Percentiles rank a stretch among this genome's conserved stretches.
Evolutionary conservation across 2,797 vertebrate genomes (phyloP).

Genomic region (Pipistrellus kuhlii): DNA sequence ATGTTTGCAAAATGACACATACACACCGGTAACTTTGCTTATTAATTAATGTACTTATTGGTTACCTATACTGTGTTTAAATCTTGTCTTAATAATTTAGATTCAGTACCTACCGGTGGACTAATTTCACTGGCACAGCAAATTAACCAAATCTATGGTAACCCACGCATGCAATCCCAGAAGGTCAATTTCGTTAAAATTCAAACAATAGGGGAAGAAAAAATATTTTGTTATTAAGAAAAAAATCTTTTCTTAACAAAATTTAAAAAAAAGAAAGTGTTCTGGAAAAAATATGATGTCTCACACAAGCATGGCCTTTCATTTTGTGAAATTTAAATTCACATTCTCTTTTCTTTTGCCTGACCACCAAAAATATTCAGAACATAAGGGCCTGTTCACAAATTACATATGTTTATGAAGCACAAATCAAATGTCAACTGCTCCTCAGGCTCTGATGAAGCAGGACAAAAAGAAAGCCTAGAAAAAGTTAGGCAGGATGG

Average conservation of each 20-base stretch:
- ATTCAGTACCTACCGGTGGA: not conserved
- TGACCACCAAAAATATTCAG: conserved; percentile 38
- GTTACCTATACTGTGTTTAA: not conserved
- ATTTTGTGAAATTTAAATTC: conserved; percentile 65
- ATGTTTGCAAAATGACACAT: not conserved
- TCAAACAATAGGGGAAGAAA: conserved; percentile 7
- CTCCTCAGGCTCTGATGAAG: not conserved
- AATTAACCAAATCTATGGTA: conserved; percentile 54
- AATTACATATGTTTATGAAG: conserved; percentile 32
- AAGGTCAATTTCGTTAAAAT: conserved; percentile 46
- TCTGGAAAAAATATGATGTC: conserved; percentile 40
- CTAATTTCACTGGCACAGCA: conserved; percentile 57
- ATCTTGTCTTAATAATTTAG: conserved; percentile 47
- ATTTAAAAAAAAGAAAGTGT: not conserved
- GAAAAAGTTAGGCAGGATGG: not conserved
- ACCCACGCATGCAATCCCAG: not conserved
- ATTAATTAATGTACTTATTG: not conserved
- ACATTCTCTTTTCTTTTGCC: conserved; percentile 48
- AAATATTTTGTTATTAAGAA: not conserved
- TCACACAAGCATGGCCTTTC: conserved; percentile 37
- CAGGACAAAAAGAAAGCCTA: not conserved
- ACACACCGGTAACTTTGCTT: not conserved
- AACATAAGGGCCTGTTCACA: not conserved
- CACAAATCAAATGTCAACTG: conserved; percentile 8
- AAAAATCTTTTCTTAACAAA: not conserved